These are phyloP conservation scores for Drosophila prosaltans DNA, from an alignment of 1,140 invertebrate genomes.

Conservation along the genomic window DNA sequence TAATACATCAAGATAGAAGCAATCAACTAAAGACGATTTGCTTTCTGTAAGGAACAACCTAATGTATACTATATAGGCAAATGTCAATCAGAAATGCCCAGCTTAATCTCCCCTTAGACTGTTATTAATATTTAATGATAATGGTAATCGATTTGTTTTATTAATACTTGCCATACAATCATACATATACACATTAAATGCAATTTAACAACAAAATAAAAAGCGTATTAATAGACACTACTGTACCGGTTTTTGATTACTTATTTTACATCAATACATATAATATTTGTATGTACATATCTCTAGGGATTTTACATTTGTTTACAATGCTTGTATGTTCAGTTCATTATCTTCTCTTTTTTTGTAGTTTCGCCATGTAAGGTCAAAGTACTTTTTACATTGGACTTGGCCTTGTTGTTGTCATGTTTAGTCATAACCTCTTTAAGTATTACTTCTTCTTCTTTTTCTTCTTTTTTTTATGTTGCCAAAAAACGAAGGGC, in stretches of 20 bases:
- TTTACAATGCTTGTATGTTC: conserved; percentile 19
- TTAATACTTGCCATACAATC: neutral
- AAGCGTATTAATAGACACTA: neutral
- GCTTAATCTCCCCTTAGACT: neutral
- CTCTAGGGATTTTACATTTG: neutral
- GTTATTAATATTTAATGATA: neutral
- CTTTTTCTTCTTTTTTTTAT: conserved; percentile 26
- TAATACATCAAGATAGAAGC: too few species aligned
- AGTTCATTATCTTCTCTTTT: conserved; percentile 37
- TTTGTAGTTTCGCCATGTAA: conserved; percentile 48
- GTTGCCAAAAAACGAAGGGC: conserved; percentile 43
- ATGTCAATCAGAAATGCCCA: too few species aligned
- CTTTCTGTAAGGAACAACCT: too few species aligned
- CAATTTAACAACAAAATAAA: neutral
- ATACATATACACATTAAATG: neutral
- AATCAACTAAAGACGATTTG: too few species aligned
- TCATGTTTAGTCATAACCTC: conserved; percentile 35
- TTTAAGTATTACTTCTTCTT: conserved; percentile 18
- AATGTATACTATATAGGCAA: too few species aligned
- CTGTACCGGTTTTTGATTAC: neutral
- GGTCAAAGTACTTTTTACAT: conserved; percentile 69
- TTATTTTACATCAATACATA: neutral
- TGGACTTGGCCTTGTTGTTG: conserved; percentile 58
- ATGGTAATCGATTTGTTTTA: neutral
- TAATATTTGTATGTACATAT: neutral